phyloP scores from a whole-genome alignment of 2,797 vertebrate species.

The Poecile montanus region DNA sequence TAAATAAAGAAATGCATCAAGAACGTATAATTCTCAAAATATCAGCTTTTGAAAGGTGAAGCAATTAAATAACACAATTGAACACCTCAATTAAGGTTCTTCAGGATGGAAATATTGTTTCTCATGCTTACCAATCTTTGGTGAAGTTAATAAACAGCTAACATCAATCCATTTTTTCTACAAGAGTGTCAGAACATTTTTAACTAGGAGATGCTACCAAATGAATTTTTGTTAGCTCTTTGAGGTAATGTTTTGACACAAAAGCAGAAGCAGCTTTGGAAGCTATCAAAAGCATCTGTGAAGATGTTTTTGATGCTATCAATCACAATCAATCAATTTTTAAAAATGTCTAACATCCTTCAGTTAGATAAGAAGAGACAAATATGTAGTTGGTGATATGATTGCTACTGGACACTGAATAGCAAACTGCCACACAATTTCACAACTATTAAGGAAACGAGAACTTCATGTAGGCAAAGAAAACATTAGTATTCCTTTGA shows the following conservation, averaged over 20 bases:
- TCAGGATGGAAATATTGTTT: background rate
- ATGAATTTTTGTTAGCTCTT: background rate
- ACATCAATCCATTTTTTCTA: background rate
- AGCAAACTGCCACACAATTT: background rate
- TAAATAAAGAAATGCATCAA: background rate
- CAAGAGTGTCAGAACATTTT: background rate
- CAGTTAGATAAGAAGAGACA: background rate
- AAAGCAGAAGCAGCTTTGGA: background rate
- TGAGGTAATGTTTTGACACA: background rate
- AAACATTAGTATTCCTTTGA: slow-evolving; percentile 1
- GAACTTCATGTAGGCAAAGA: background rate
- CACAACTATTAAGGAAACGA: background rate
- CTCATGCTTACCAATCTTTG: background rate
- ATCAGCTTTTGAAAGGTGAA: background rate
- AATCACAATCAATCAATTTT: background rate
- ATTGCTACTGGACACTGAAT: background rate
- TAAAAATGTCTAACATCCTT: background rate
- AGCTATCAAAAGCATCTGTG: background rate
- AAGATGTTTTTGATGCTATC: background rate
- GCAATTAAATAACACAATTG: background rate
- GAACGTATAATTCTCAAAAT: background rate
- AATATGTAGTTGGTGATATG: background rate
- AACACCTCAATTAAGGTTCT: background rate
- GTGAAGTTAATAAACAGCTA: background rate
- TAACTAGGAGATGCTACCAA: background rate